These are phyloP conservation scores for Thymelicus sylvestris DNA, from an alignment of 2,888 invertebrate genomes.

Conservation along the genomic window DNA sequence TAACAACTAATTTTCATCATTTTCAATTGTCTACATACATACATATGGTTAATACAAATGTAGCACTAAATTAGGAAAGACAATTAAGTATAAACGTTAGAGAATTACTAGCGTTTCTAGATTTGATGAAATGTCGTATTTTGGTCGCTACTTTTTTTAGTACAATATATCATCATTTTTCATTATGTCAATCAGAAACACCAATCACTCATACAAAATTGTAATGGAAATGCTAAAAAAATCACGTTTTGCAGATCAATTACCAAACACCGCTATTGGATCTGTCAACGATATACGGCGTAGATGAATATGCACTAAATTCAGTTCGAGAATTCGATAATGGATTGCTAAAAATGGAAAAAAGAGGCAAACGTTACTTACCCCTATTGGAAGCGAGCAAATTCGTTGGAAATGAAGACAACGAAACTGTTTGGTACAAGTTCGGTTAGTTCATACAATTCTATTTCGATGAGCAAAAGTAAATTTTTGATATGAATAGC, in stretches of 20 bases:
- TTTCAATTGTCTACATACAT: too few relatives aligned
- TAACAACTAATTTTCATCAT: neutral
- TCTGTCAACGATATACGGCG: conserved; percentile 69
- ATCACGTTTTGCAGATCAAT: conserved; percentile 59
- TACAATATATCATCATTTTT: neutral
- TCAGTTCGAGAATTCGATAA: conserved; percentile 56
- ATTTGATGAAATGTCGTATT: neutral
- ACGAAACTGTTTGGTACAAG: conserved; percentile 60
- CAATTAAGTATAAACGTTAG: too few relatives aligned
- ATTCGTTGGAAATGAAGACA: conserved; percentile 57
- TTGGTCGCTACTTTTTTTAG: too few relatives aligned
- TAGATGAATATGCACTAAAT: conserved; percentile 56
- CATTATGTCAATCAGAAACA: neutral
- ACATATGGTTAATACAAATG: too few relatives aligned
- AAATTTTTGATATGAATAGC: too few relatives aligned
- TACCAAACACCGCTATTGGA: conserved; percentile 69
- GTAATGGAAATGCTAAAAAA: neutral
- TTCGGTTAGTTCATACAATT: conserved; percentile 58
- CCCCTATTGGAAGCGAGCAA: conserved; percentile 52
- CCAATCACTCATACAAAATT: neutral
- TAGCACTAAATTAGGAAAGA: too few relatives aligned
- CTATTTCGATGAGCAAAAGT: too few relatives aligned
- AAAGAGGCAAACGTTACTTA: conserved; percentile 54
- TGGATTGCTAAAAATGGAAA: conserved; percentile 62
- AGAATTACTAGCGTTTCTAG: too few relatives aligned